Base-by-base conservation (phyloP, 2,113 vertebrate species). In the Lota lota region DNA sequence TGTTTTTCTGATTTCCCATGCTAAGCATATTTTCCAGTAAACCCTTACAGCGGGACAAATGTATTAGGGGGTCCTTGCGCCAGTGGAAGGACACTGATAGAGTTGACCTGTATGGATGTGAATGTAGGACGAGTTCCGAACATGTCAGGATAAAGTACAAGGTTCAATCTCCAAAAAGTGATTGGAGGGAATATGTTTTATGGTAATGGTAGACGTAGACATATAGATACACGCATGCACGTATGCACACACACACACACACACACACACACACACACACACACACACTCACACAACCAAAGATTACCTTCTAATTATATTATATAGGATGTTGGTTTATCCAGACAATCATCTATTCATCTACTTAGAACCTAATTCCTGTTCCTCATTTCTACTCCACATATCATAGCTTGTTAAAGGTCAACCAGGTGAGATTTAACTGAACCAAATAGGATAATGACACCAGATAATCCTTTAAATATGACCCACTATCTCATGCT, bases 351-450 rank as follows among this genome's bases (percentile, higher is more conserved):
- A 71, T 75, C 64, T 64, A 22, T 33, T 62, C 67, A 69, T 76
- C 7, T 19, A 66, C 53, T 47, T 51, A 19, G 63, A 66, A 66
- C 80, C 64, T 66, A 68, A 73, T 59, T 14, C n/a, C 33, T 75
- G 61, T 68, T 78, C n/a, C 78, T 73, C 74, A 75, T 56, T 77
- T 64, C 63, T 50, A 11, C 18, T 64, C 19, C 70, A 68, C 63
- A 51, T 67, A 70, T 75, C 60, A 60, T 66, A 62, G 66, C 73
- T 76, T 83, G 85, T 79, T 79, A 83, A 81, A 86, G 79, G 76
- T 75, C 63, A 76, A 64, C 62, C 50, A 82, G 78, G 72, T 79
- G 70, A 76, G 70, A 64, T 63, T 24, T 12, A 4, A 28, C 59
- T 66, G 68, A 67, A 69, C 79, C 76, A 64, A 58, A 75, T 73